phyloP scores from a whole-genome alignment of 2,797 vertebrate genomes.

The Melanogrammus aeglefinus region DNA sequence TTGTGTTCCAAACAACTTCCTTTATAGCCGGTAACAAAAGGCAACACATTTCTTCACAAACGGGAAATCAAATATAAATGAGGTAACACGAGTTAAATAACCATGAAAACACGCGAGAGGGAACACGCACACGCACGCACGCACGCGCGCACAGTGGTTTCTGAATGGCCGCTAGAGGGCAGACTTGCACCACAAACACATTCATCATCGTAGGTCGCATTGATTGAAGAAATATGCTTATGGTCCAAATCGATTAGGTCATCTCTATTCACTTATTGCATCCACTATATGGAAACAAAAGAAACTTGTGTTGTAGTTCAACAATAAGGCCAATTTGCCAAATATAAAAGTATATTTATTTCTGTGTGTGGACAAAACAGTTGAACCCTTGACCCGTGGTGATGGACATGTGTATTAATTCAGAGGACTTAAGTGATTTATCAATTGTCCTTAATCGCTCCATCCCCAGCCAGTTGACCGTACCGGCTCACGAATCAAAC shows the following conservation, averaged over 20 bases:
- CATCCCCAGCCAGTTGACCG: too few relatives aligned
- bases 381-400: neutral
- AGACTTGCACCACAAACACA: neutral
- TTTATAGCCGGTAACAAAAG: neutral
- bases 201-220: neutral
- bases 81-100: too few relatives aligned
- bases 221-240: neutral
- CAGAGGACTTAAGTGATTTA: neutral
- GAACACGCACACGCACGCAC: neutral
- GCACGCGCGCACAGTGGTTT: too few relatives aligned
- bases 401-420: neutral
- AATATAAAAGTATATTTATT: neutral
- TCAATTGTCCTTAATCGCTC: neutral
- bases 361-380: neutral
- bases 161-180: neutral
- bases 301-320: neutral
- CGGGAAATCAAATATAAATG: neutral
- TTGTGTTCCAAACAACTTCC: neutral
- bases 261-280: neutral
- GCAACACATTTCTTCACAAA: conserved; percentile 30
- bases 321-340: neutral
- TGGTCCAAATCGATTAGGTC: neutral
- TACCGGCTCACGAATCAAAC: too few relatives aligned
- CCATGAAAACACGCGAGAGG: too few relatives aligned
- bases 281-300: neutral